Conservation (phyloP, 2,797 vertebrate genomes). For the Erethizon dorsatum region DNA sequence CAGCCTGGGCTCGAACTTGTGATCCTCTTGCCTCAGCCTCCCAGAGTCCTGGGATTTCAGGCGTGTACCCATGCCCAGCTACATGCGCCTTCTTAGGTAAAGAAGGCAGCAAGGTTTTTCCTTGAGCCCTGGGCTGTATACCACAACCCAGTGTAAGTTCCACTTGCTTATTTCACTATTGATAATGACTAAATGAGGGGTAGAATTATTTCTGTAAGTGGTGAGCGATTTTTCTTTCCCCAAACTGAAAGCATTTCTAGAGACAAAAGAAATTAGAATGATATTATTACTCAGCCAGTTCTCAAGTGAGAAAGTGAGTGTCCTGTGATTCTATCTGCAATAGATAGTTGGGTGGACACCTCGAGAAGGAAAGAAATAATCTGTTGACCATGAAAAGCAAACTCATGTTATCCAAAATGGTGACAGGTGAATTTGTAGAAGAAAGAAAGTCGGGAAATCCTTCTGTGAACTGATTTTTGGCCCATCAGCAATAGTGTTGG, state of each 20-base stretch:
- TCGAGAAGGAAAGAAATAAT: neutral
- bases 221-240: constrained; percentile 57
- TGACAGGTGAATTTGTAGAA: neutral
- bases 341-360: neutral
- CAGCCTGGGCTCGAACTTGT: neutral
- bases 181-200: neutral
- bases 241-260: constrained; percentile 29
- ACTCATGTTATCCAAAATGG: neutral
- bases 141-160: neutral
- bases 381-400: constrained; percentile 17
- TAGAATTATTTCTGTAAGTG: constrained; percentile 34
- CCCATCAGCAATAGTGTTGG: neutral
- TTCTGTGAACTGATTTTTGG: neutral
- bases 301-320: neutral
- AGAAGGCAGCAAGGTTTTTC: constrained; percentile 24
- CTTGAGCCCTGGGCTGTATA: neutral
- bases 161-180: constrained; percentile 15
- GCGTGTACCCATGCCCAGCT: neutral
- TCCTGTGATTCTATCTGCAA: neutral
- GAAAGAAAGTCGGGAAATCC: neutral
- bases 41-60: neutral
- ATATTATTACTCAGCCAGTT: neutral
- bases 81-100: neutral
- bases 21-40: neutral
- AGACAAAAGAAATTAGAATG: neutral